Conservation (phyloP, 2,888 invertebrate species). For the Eueremaeus valkanovi region DNA sequence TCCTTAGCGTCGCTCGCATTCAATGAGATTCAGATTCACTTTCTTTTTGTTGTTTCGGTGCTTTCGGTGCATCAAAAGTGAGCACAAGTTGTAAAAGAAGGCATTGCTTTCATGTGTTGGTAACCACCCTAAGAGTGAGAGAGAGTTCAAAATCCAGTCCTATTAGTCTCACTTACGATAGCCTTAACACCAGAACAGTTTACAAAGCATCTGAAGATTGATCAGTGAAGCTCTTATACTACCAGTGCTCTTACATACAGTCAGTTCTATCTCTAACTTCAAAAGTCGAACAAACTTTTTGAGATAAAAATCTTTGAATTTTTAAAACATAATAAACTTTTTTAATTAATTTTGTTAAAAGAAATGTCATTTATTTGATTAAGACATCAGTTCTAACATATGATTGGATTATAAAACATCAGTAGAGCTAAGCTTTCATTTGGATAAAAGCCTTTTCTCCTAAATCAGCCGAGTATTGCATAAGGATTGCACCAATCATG, state of each 20-base stretch:
- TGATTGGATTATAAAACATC: neutral
- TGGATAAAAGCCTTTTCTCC: no score
- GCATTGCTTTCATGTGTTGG: conserved; percentile 1
- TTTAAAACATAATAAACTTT: neutral
- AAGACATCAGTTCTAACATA: neutral
- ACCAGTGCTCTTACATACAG: neutral
- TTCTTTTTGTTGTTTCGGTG: conserved; percentile 23
- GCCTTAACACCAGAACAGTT: neutral
- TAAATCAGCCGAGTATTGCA: no score
- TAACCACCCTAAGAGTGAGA: conserved; percentile 1
- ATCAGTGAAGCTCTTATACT: neutral
- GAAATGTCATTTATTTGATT: neutral
- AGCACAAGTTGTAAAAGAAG: conserved; percentile 28
- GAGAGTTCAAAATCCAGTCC: conserved; percentile 1
- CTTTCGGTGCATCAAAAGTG: conserved; percentile 19
- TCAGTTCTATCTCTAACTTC: neutral
- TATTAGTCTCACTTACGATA: conserved; percentile 10
- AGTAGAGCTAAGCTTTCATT: neutral
- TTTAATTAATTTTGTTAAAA: neutral
- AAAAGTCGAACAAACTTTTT: neutral
- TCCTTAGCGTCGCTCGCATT: neutral
- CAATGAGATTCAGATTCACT: neutral
- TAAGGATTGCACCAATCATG: no score
- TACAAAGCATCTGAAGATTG: neutral
- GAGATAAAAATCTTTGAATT: neutral